These are phyloP conservation scores for Diplosoma virens DNA, from an alignment of 23 tunicate genomes.

Conservation along the genomic window DNA sequence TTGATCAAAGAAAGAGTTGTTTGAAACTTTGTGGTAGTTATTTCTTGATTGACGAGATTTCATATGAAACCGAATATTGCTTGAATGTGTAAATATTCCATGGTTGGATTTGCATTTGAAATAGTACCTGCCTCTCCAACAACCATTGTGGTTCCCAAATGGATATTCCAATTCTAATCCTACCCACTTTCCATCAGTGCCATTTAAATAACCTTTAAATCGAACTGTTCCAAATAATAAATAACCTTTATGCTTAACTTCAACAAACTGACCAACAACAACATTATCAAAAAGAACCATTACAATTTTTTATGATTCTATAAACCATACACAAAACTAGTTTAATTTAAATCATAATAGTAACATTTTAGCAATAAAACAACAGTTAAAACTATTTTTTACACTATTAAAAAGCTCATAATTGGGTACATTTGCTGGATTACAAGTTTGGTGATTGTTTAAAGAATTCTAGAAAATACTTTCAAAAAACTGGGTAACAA, in stretches of 20 bases:
- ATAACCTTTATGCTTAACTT: conserved; percentile 38
- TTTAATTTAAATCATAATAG: too few species aligned
- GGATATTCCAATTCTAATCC: conserved; percentile 83
- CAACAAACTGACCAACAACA: conserved; percentile 58
- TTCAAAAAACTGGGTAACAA: too few species aligned
- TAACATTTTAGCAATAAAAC: too few species aligned
- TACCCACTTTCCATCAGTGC: conserved; percentile 76
- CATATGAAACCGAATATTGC: conserved; percentile 54
- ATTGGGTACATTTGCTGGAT: too few species aligned
- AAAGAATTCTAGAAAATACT: too few species aligned
- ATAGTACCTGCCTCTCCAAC: conserved; percentile 86
- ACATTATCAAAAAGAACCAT: conserved; percentile 82
- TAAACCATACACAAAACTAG: too few species aligned
- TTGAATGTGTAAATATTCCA: conserved; percentile 87
- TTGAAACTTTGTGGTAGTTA: conserved; percentile 38
- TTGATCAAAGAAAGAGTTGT: conserved; percentile 30
- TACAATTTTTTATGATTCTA: too few species aligned
- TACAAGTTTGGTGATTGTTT: too few species aligned
- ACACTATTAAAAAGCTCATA: too few species aligned
- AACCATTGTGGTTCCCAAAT: conserved; percentile 81
- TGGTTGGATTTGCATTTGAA: conserved; percentile 63
- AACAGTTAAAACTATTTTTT: too few species aligned
- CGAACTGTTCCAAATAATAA: conserved; percentile 65
- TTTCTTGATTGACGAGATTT: conserved; percentile 31
- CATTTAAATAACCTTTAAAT: conserved; percentile 83